Evolutionary conservation across 2,888 invertebrate species (phyloP).

Genomic region (Saturnia pavonia): DNA sequence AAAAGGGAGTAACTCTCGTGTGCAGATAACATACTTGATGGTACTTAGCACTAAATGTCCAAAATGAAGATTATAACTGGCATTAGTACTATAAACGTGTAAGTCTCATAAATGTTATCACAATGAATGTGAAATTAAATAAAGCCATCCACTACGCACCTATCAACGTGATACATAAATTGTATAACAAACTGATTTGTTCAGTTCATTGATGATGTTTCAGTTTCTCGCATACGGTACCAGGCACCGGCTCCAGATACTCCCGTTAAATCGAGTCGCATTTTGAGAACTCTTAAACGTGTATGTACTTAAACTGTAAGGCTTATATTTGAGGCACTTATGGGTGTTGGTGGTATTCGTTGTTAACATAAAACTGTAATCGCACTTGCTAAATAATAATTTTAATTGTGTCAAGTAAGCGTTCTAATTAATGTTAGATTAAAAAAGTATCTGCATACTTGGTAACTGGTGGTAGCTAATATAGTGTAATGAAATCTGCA

Average conservation of each 20-base stretch:
- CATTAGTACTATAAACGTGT: no score
- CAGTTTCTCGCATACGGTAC: slow-evolving; percentile 64
- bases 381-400: neutral
- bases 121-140: no score
- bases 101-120: no score
- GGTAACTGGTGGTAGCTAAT: neutral
- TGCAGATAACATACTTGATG: no score
- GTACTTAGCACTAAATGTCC: no score
- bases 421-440: no score
- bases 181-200: slow-evolving; percentile 19
- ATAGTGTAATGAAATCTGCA: neutral
- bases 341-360: slow-evolving; percentile 35
- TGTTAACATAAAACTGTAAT: neutral
- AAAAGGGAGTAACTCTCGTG: no score
- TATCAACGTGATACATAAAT: neutral
- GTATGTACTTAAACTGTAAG: slow-evolving; percentile 74
- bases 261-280: slow-evolving; percentile 61
- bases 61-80: no score
- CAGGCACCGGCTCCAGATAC: slow-evolving; percentile 54
- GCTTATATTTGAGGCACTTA: slow-evolving; percentile 27
- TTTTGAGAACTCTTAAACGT: slow-evolving; percentile 69
- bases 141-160: no score
- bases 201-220: slow-evolving; percentile 41
- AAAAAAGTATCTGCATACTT: neutral
- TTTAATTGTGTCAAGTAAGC: no score